A percentile compares a stretch with the other conserved stretches of the same genome.
Evolutionary conservation across 2,888 invertebrate species (phyloP).

Genomic region (Panopea generosa): DNA sequence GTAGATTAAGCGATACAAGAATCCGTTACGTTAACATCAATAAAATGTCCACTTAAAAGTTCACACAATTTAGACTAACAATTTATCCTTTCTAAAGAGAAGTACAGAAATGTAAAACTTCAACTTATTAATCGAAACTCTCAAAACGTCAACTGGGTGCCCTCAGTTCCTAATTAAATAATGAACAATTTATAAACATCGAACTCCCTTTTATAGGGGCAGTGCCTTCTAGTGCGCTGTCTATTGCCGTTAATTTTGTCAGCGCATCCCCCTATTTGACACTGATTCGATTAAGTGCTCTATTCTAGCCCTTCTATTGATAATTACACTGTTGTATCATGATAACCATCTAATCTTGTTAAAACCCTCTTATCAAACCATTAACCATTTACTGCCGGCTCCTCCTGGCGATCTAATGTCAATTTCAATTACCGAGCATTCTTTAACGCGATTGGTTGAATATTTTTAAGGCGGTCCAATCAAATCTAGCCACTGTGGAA

Average conservation of each 20-base stretch:
- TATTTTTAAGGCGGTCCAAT: constrained; percentile 25
- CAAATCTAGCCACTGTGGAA: not conserved
- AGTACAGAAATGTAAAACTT: no score
- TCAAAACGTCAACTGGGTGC: not conserved
- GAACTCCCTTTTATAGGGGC: constrained; percentile 21
- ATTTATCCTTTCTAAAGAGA: no score
- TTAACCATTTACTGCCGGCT: constrained; percentile 41
- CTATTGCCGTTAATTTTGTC: constrained; percentile 27
- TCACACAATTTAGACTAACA: no score
- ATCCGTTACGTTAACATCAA: no score
- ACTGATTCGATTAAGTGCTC: constrained; percentile 63
- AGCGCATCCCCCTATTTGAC: constrained; percentile 44
- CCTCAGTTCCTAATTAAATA: constrained; percentile 8
- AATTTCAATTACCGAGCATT: no score
- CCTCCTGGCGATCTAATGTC: constrained; percentile 50
- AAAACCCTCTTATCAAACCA: constrained; percentile 55
- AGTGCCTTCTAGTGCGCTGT: not conserved
- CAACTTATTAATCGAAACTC: no score
- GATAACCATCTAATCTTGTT: constrained; percentile 60
- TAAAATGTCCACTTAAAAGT: no score
- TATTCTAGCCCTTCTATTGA: constrained; percentile 53
- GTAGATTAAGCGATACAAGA: no score
- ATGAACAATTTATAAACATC: constrained; percentile 1
- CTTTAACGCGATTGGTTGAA: constrained; percentile 28
- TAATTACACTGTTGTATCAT: constrained; percentile 55